Evolutionary conservation across 1,140 invertebrate species (phyloP).

Genomic region (Caenorhabditis remanei): DNA sequence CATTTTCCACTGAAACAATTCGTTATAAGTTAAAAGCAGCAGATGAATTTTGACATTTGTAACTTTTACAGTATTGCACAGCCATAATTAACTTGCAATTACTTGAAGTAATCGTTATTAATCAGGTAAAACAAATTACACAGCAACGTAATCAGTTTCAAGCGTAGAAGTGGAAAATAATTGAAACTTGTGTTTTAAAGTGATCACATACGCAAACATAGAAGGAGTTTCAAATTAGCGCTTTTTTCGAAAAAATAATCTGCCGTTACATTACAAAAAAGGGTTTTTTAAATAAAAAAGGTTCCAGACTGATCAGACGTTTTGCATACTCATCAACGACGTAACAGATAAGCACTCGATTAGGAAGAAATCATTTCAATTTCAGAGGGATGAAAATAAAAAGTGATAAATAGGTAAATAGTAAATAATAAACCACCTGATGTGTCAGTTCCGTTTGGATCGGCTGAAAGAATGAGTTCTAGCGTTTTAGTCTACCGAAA

Average conservation of each 20-base stretch:
- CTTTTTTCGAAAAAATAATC: not conserved
- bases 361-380: conserved; percentile 11
- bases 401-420: not conserved
- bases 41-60: not conserved
- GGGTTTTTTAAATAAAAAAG: not conserved
- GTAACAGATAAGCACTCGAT: conserved; percentile 39
- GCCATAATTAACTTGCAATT: not conserved
- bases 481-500: not conserved
- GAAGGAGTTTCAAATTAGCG: conserved; percentile 10
- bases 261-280: conserved; percentile 13
- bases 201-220: conserved; percentile 7
- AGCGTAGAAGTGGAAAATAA: conserved; percentile 46
- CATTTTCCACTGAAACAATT: conserved; percentile 58
- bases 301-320: not conserved
- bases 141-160: conserved; percentile 33
- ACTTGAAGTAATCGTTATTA: not conserved
- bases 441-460: conserved; percentile 37
- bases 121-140: conserved; percentile 43
- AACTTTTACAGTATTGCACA: not conserved
- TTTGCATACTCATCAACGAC: conserved; percentile 48
- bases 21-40: not conserved
- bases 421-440: conserved; percentile 51
- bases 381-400: conserved; percentile 14
- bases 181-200: not conserved
- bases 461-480: conserved; percentile 52